These are phyloP conservation scores for Mastomys natalensis DNA, from an alignment of 2,113 vertebrate genomes.

Conservation along the genomic window DNA sequence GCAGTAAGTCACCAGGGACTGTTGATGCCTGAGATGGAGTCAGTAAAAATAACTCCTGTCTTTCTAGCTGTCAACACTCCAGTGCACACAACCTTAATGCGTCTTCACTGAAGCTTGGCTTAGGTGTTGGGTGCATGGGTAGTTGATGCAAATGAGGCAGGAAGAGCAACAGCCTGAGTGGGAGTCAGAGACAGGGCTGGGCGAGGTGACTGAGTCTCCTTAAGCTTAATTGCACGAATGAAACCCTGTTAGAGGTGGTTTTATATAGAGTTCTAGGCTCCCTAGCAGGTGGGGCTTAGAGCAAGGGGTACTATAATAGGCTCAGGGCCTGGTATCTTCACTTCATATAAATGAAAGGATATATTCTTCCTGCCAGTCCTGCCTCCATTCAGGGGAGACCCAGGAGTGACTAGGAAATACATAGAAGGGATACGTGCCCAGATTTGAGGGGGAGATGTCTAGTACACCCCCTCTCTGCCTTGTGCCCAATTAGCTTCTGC, in stretches of 20 bases:
- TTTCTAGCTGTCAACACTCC: neutral
- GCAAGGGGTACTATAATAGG: neutral
- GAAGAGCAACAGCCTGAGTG: neutral
- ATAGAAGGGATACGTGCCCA: neutral
- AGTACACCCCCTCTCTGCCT: neutral
- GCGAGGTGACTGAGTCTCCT: neutral
- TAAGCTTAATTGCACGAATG: neutral
- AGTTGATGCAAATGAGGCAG: neutral
- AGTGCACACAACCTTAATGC: neutral
- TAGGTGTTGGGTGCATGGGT: neutral
- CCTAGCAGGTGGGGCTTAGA: neutral
- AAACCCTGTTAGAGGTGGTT: neutral
- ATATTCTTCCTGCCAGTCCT: neutral
- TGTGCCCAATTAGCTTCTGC: constrained; percentile 38
- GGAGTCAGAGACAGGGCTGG: neutral
- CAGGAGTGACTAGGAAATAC: neutral
- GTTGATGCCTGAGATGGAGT: too few relatives aligned
- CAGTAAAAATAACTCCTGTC: neutral
- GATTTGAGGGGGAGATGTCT: neutral
- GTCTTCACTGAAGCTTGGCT: neutral
- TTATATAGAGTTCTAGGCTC: neutral
- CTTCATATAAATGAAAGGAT: neutral
- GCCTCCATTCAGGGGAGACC: neutral
- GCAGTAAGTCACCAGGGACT: neutral
- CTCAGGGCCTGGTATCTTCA: neutral